Evolutionary conservation across 2,888 invertebrate genomes (phyloP), one percentile per base, ranked within the genome.

Genomic region (Spisula subtruncata): DNA sequence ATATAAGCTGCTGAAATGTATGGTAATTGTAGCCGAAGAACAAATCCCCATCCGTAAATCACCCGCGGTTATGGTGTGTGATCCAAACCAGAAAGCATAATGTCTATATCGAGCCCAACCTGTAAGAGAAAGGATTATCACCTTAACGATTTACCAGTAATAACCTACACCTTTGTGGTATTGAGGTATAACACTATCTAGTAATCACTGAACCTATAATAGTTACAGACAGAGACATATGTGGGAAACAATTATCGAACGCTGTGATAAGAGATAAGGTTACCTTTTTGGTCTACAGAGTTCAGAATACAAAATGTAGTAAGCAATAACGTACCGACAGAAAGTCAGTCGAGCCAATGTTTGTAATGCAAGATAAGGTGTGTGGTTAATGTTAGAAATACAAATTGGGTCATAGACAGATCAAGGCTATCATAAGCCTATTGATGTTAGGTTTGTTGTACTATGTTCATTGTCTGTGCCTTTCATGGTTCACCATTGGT

Each of bases 271-370:
- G 20, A 66, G 60, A 66, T 66, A 66, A 25, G n/a, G 12, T n/a
- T 66, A 12, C 60, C 60, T 25, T 66, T 66, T 66, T 66, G 60
- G 60, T 66, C 60, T n/a, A 25, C n/a, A 12, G 60, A 60, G 60
- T 10, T 20, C 25, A 66, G 0, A 25, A 8, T n/a, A n/a, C n/a
- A n/a, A n/a, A 66, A 0, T n/a, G n/a, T n/a, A 10, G 25, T 25
- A 66, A n/a, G n/a, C n/a, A 66, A 66, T n/a, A n/a, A n/a, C n/a
- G 25, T 25, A 25, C 12, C 4, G 60, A 66, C 60, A 25, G 60
- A 66, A 66, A 25, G 25, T 66, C 25, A 66, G 60, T 66, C 60
- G 25, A 66, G 60, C 6, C 1, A 66, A 66, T 66, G 60, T 25
- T n/a, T 66, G 18, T 66, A 25, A 25, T 66, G n/a, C 25, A 6